Conservation (phyloP, 2,797 vertebrate genomes). For the Crypturellus tataupa region DNA sequence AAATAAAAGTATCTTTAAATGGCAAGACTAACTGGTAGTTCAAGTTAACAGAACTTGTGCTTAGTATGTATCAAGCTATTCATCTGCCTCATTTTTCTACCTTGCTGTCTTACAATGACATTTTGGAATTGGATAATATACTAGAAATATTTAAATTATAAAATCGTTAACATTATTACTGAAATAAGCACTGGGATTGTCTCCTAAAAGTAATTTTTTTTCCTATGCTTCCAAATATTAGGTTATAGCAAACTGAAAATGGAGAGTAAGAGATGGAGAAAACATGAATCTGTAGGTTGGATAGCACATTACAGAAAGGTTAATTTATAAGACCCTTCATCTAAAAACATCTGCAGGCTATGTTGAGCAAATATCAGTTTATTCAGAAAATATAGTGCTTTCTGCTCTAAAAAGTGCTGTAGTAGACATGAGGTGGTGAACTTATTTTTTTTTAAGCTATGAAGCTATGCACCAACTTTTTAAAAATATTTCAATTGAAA, state of each 20-base stretch:
- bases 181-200: neutral
- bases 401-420: neutral
- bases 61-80: neutral
- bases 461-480: neutral
- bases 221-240: neutral
- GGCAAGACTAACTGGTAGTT: neutral
- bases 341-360: neutral
- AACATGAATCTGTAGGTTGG: neutral
- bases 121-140: neutral
- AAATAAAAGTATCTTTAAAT: neutral
- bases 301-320: neutral
- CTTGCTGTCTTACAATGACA: neutral
- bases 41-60: neutral
- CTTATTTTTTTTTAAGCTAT: neutral
- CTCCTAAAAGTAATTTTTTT: neutral
- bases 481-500: neutral
- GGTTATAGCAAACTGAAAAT: neutral
- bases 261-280: neutral
- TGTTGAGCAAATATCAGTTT: neutral
- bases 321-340: neutral
- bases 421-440: neutral
- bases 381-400: conserved; percentile 12
- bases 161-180: neutral
- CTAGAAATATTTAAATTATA: neutral
- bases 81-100: neutral